These are phyloP conservation scores for Argyresthia goedartella DNA, from an alignment of 2,888 invertebrate genomes.

Conservation along the genomic window DNA sequence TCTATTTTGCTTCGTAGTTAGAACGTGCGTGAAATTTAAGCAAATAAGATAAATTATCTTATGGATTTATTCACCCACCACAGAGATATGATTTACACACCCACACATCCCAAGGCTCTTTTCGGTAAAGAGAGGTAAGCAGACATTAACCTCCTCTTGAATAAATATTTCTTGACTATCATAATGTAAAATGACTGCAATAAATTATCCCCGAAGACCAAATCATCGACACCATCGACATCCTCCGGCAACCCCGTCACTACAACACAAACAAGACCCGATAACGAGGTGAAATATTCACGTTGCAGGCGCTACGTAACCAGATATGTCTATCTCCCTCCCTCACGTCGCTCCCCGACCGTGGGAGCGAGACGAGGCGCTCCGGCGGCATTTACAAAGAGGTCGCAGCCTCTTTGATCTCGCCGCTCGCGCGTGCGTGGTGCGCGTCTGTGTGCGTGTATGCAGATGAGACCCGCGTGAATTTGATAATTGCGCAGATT, in stretches of 20 bases:
- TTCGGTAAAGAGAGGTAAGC: too few relatives aligned
- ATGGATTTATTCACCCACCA: too few relatives aligned
- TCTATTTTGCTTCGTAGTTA: too few relatives aligned
- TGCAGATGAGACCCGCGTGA: conserved; percentile 60
- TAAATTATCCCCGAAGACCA: too few relatives aligned
- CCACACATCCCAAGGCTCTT: too few relatives aligned
- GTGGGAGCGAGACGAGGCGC: conserved; percentile 62
- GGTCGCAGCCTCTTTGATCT: conserved; percentile 66
- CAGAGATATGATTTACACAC: too few relatives aligned
- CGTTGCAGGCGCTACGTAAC: conserved; percentile 62
- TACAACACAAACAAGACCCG: conserved; percentile 69
- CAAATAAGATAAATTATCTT: too few relatives aligned
- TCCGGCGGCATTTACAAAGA: conserved; percentile 64
- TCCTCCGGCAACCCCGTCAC: conserved; percentile 33
- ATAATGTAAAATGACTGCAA: too few relatives aligned
- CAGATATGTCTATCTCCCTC: conserved; percentile 43
- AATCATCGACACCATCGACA: neutral
- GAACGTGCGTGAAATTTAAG: too few relatives aligned
- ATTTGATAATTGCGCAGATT: conserved; percentile 71
- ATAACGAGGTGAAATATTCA: conserved; percentile 72
- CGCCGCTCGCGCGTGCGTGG: conserved; percentile 59
- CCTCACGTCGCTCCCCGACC: conserved; percentile 23
- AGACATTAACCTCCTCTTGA: too few relatives aligned
- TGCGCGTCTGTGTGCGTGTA: conserved; percentile 44
- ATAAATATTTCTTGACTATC: too few relatives aligned